Conservation (phyloP, 1,140 invertebrate species). For the Arion vulgaris region DNA sequence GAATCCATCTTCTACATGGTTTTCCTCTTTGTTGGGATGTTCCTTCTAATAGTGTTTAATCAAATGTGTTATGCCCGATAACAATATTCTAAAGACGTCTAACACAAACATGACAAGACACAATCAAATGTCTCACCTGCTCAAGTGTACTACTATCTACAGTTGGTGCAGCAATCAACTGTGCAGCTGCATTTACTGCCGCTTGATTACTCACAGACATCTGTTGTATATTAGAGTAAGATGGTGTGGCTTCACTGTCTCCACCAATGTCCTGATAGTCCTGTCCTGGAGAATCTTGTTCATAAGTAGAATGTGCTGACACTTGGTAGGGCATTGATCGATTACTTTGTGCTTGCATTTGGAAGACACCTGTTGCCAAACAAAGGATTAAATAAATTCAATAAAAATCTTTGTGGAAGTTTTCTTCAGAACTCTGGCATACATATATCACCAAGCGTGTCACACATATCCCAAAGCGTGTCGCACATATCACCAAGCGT, state of each 20-base stretch:
- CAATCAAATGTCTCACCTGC: conserved; percentile 32
- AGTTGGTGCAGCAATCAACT: conserved; percentile 50
- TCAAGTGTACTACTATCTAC: conserved; percentile 59
- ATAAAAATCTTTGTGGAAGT: too few relatives aligned
- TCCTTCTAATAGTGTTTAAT: too few relatives aligned
- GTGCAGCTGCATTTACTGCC: conserved; percentile 41
- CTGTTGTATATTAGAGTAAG: conserved; percentile 45
- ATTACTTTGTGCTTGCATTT: conserved; percentile 18
- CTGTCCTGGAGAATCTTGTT: conserved; percentile 51
- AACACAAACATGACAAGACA: too few relatives aligned
- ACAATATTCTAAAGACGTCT: too few relatives aligned
- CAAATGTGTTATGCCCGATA: too few relatives aligned
- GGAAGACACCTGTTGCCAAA: neutral
- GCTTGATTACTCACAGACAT: neutral
- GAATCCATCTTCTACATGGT: too few relatives aligned
- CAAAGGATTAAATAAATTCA: too few relatives aligned
- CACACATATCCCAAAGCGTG: too few relatives aligned
- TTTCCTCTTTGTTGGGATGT: too few relatives aligned
- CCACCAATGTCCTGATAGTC: conserved; percentile 50
- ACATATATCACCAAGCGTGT: too few relatives aligned
- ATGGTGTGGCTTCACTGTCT: conserved; percentile 55
- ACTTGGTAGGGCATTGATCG: conserved; percentile 48
- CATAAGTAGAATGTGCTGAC: conserved; percentile 53
- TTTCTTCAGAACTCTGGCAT: too few relatives aligned
- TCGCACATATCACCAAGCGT: too few relatives aligned